phyloP scores from a whole-genome alignment of 1,140 invertebrate genomes.

The Drosophila neocordata region DNA sequence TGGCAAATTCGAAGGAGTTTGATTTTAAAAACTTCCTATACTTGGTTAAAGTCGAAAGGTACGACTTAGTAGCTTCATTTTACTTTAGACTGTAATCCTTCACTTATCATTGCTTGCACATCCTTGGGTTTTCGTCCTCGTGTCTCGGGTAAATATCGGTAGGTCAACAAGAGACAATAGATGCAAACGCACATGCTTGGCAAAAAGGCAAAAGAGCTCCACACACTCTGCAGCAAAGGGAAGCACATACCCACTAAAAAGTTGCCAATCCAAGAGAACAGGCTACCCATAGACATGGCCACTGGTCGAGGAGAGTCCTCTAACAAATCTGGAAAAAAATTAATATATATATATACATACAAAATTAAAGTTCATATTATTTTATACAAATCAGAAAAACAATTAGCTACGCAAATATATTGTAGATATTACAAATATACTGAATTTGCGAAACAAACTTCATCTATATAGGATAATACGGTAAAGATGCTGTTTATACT shows the following conservation, averaged over 20 bases:
- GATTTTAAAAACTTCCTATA: no score
- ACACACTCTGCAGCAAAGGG: constrained; percentile 85
- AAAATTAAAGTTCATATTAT: no score
- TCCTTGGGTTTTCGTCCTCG: constrained; percentile 86
- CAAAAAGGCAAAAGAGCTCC: constrained; percentile 88
- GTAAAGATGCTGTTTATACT: no score
- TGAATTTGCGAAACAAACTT: no score
- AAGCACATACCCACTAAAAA: constrained; percentile 93
- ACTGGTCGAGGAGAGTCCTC: constrained; percentile 91
- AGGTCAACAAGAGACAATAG: constrained; percentile 85
- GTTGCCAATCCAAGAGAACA: constrained; percentile 95
- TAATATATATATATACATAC: no score
- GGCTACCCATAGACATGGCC: constrained; percentile 93
- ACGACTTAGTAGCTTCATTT: no score
- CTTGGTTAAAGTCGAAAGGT: no score
- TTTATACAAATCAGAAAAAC: no score
- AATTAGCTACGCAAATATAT: no score
- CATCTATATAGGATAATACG: no score
- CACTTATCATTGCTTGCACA: constrained; percentile 83
- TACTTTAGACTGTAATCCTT: constrained; percentile 77
- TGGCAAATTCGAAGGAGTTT: no score
- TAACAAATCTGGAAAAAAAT: constrained; percentile 88
- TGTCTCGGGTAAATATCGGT: constrained; percentile 88
- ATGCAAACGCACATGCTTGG: constrained; percentile 86
- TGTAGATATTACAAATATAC: no score